Base-by-base conservation (phyloP, 2,113 vertebrate species). In the Cynopterus brachyotis region DNA sequence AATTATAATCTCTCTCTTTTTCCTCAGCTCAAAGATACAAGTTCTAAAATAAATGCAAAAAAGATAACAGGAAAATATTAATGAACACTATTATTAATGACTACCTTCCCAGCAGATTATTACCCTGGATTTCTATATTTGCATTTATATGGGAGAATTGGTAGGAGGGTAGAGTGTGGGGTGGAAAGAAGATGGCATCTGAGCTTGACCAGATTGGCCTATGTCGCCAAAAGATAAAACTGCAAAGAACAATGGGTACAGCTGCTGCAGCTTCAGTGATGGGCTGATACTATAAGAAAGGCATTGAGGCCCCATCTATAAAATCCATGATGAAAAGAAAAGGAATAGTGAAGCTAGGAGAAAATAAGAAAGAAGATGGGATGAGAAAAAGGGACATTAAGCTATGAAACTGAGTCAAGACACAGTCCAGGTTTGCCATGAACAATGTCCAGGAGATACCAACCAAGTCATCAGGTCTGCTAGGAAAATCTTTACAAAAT, bases 21-120 rank as follows among this genome's bases (percentile, higher is more conserved):
- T 87, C 47, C 94, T 93, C 22, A 19, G 87, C 32, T 67, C 85
- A 76, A 85, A 95, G 82, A 45, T 1, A 40, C n/a, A 69, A 83
- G 15, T 55, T 80, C 69, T 66, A 80, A 70, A 81, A 50, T 45
- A 80, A 70, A 80, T 11, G 47, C n/a, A n/a, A 57, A 81, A 67
- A 32, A 67, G 16, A 15, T 11, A 66, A 66, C 92, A 24, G n/a
- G 45, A 40, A 87, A 92, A 78, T 37, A 59, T 3, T 55, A 62
- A 59, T 69, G 28, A 60, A 17, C 26, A 3, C 9, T 59, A 30
- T 26, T 69, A 57, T 57, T 42, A 81, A 30, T 37, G 69, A 47
- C 66, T 6, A 1, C 30, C 8, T 32, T 32, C 40, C 86, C 19
- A 20, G n/a, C 37, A 60, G n/a, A n/a, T 76, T 13, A 57, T 37